A percentile compares a stretch with the other conserved stretches of the same genome.
Evolutionary conservation across 2,888 invertebrate genomes (phyloP).

Genomic region (Rhabditoides inermis): DNA sequence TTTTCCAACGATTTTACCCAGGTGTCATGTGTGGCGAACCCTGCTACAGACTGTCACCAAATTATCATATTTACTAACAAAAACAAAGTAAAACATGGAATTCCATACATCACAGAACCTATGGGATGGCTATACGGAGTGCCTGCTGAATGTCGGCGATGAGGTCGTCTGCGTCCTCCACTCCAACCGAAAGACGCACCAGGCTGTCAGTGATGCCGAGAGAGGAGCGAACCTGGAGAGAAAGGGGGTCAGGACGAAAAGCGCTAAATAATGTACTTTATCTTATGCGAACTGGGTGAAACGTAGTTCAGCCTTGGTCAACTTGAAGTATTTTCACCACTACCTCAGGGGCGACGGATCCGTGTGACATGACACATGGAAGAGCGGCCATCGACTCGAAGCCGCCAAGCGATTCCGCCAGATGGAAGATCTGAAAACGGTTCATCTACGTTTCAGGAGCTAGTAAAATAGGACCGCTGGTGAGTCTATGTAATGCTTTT

Average conservation of each 20-base stretch:
- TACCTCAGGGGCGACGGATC: slow-evolving; percentile 69
- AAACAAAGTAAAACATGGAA: too few relatives aligned
- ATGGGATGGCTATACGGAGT: slow-evolving; percentile 61
- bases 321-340: too few relatives aligned
- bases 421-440: slow-evolving; percentile 63
- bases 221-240: slow-evolving; percentile 59
- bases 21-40: too few relatives aligned
- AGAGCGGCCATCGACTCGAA: slow-evolving; percentile 87
- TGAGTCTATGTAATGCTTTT: background rate
- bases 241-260: too few relatives aligned
- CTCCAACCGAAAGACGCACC: slow-evolving; percentile 75
- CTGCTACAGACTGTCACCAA: too few relatives aligned
- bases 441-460: too few relatives aligned
- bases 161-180: slow-evolving; percentile 76
- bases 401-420: slow-evolving; percentile 90
- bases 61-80: too few relatives aligned
- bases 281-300: too few relatives aligned
- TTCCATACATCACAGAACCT: too few relatives aligned
- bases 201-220: slow-evolving; percentile 77
- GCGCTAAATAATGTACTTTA: too few relatives aligned
- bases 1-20: too few relatives aligned
- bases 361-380: slow-evolving; percentile 87
- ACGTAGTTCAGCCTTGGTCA: too few relatives aligned
- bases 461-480: background rate
- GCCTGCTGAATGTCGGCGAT: slow-evolving; percentile 74